phyloP scores from a whole-genome alignment of 2,888 invertebrate genomes.

The Protonemura montana region DNA sequence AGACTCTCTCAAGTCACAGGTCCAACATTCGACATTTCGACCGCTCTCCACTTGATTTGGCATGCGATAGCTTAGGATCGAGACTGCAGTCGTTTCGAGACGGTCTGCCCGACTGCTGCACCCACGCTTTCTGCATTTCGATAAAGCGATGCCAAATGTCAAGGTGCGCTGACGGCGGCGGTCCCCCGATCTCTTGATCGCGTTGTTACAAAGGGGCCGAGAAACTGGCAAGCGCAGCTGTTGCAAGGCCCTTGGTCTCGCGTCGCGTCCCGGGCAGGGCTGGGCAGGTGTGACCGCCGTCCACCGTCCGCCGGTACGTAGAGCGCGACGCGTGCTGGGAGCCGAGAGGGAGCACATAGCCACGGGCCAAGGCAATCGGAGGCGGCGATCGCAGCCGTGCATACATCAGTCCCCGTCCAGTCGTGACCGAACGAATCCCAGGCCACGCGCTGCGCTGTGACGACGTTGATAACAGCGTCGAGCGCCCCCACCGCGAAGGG shows the following conservation, averaged over 20 bases:
- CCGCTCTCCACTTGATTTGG: neutral
- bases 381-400: neutral
- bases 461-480: neutral
- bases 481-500: neutral
- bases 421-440: neutral
- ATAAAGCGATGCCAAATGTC: slow-evolving; percentile 1
- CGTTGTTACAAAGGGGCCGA: neutral
- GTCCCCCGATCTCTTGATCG: neutral
- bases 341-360: neutral
- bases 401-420: neutral
- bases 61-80: neutral
- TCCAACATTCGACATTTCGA: neutral
- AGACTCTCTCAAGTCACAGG: neutral
- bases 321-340: neutral
- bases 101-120: neutral
- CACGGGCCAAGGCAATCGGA: neutral
- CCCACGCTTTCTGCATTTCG: slow-evolving; percentile 23
- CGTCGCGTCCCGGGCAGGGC: neutral
- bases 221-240: neutral
- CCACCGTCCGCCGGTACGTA: neutral
- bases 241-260: neutral
- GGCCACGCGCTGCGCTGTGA: neutral
- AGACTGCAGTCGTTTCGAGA: neutral
- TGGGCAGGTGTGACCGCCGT: neutral
- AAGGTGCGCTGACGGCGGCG: neutral